Percentiles rank a stretch among this genome's conserved stretches.
Conservation (phyloP, 1,140 invertebrate genomes). For the Reticulitermes speratus region DNA sequence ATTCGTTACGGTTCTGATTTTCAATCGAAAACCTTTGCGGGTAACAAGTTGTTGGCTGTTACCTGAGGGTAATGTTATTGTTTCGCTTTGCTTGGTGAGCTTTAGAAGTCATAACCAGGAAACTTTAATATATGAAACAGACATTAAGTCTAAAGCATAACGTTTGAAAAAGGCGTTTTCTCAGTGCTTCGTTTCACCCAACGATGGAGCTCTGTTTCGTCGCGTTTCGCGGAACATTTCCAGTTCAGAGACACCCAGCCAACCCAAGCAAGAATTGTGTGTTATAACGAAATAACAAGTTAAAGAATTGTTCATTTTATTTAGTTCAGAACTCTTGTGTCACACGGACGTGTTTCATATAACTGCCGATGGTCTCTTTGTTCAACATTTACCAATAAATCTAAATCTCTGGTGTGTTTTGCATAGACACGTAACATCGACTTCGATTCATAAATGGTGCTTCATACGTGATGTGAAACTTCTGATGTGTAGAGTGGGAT, state of each 20-base stretch:
- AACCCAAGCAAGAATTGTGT: neutral
- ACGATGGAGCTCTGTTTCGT: neutral
- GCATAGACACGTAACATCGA: neutral
- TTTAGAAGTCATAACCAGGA: neutral
- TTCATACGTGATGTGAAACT: neutral
- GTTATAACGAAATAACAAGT: constrained; percentile 9
- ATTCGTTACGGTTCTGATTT: neutral
- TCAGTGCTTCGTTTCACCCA: constrained; percentile 3
- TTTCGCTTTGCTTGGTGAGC: neutral
- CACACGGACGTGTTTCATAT: neutral
- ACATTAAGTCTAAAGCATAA: neutral
- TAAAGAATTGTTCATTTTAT: neutral
- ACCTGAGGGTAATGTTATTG: neutral
- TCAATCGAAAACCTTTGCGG: neutral
- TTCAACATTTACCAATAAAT: neutral
- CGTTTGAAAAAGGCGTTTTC: neutral
- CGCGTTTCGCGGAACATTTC: constrained; percentile 7
- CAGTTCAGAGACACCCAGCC: neutral
- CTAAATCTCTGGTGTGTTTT: neutral
- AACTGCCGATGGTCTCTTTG: neutral
- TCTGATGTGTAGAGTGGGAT: neutral
- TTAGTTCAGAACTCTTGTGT: neutral
- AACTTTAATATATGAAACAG: neutral
- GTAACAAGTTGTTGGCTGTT: neutral
- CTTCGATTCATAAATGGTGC: neutral